A percentile compares a stretch with the other conserved stretches of the same genome.
Evolutionary conservation across 2,797 vertebrate species (phyloP).

Genomic region (Gila robusta): DNA sequence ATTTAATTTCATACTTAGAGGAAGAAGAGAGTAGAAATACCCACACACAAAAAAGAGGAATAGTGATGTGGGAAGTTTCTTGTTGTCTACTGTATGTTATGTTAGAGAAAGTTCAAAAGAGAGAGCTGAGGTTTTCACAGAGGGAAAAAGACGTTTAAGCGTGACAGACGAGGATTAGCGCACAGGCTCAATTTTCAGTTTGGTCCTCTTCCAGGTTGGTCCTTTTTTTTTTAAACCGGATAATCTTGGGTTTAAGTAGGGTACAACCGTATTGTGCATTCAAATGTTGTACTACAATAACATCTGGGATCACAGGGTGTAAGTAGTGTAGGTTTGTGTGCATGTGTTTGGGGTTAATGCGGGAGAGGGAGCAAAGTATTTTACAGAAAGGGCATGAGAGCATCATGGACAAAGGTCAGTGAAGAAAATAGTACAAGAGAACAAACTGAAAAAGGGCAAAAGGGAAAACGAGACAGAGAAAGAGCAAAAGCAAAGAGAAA

Average conservation of each 20-base stretch:
- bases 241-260: slow-evolving; percentile 11
- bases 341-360: background rate
- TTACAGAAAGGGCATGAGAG: slow-evolving; percentile 3
- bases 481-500: background rate
- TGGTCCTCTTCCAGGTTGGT: slow-evolving; percentile 8
- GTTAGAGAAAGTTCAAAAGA: background rate
- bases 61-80: background rate
- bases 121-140: slow-evolving; percentile 1
- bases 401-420: background rate
- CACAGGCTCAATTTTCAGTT: slow-evolving; percentile 21
- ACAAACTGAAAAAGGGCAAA: slow-evolving; percentile 13
- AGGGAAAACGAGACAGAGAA: background rate
- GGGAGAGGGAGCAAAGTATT: background rate
- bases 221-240: slow-evolving; percentile 27
- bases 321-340: slow-evolving; percentile 4
- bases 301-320: slow-evolving; percentile 12
- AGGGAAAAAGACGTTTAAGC: slow-evolving; percentile 26
- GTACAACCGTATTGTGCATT: slow-evolving; percentile 5
- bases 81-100: background rate
- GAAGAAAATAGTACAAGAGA: background rate
- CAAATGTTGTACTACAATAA: slow-evolving; percentile 9
- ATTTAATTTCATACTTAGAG: background rate
- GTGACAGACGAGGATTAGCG: slow-evolving; percentile 18
- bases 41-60: background rate
- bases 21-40: background rate